Evolutionary conservation across 1,140 invertebrate species (phyloP).

Genomic region (honey bee (Apis mellifera)): Amel_HAv3.1 CM009943.2:3761501-3762000

Average conservation of each 20-base stretch:
- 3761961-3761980: background rate
- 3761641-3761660: too few species aligned
- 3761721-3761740: too few species aligned
- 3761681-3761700: too few species aligned
- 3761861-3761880: background rate
- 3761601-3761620: background rate
- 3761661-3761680: too few species aligned
- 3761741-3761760: too few species aligned
- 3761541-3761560: conserved; percentile 3
- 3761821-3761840: background rate
- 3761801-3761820: too few species aligned
- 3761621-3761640: background rate
- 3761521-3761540: conserved; percentile 38
- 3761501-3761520: conserved; percentile 46
- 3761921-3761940: background rate
- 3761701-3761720: too few species aligned
- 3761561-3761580: conserved; percentile 20
- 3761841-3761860: background rate
- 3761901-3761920: too few species aligned
- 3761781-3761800: too few species aligned
- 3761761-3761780: too few species aligned
- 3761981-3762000: background rate
- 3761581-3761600: background rate
- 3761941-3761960: background rate
- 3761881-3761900: background rate